Evolutionary conservation across 2,888 invertebrate species (phyloP).

Genomic region (Drosophila multiciliata): DNA sequence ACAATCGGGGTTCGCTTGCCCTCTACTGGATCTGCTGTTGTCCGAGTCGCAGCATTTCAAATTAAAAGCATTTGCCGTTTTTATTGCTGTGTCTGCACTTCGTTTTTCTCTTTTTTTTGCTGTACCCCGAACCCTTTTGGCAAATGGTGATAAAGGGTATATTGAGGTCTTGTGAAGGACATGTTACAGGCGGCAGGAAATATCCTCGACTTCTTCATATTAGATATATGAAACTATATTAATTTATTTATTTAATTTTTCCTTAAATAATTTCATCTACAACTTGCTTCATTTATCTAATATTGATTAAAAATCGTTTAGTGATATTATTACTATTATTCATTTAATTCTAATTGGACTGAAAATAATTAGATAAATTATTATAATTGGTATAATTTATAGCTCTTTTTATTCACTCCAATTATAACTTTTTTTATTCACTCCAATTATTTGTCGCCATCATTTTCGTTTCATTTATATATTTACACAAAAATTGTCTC

Average conservation of each 20-base stretch:
- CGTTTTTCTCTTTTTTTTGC: conserved; percentile 5
- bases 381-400: no score
- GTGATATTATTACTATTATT: background rate
- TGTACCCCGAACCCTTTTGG: background rate
- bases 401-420: no score
- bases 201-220: background rate
- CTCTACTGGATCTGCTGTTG: conserved; percentile 11
- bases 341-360: background rate
- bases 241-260: background rate
- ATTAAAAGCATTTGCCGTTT: conserved; percentile 78
- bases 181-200: background rate
- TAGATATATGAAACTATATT: background rate
- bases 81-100: conserved; percentile 78
- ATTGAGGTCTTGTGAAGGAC: background rate
- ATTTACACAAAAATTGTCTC: no score
- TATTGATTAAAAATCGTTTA: background rate
- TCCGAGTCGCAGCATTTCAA: conserved; percentile 69
- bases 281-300: background rate
- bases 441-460: no score
- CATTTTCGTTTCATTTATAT: no score
- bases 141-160: background rate
- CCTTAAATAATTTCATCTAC: background rate
- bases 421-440: no score
- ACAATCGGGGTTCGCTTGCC: conserved; percentile 16
- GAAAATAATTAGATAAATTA: no score